Conservation (phyloP, 1,140 invertebrate species). For the Aphelenchoides besseyi region DNA sequence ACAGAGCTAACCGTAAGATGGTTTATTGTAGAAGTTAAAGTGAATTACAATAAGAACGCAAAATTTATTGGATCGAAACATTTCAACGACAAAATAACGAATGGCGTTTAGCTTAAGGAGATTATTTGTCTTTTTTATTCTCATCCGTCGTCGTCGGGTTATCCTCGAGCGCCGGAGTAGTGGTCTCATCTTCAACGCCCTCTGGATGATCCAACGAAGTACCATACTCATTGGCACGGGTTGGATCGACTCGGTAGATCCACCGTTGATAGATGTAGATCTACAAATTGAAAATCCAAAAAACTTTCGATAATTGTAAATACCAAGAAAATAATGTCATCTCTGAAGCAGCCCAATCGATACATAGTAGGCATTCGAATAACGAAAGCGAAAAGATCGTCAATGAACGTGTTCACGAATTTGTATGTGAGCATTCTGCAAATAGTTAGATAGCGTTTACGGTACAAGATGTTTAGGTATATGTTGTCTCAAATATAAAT, state of each 20-base stretch:
- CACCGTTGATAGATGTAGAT: constrained; percentile 96
- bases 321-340: constrained; percentile 86
- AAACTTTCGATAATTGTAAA: background rate
- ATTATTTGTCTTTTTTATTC: constrained; percentile 21
- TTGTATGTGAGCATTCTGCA: constrained; percentile 97
- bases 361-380: constrained; percentile 97
- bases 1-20: constrained; percentile 8
- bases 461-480: background rate
- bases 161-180: constrained; percentile 12
- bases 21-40: background rate
- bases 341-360: constrained; percentile 88
- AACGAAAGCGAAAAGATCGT: constrained; percentile 97
- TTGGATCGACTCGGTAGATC: constrained; percentile 90
- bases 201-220: constrained; percentile 40
- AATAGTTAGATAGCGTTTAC: background rate
- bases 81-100: too few relatives aligned
- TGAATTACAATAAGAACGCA: too few relatives aligned
- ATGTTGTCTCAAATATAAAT: background rate
- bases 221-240: constrained; percentile 72
- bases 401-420: constrained; percentile 98
- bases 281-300: constrained; percentile 3
- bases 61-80: too few relatives aligned
- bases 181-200: constrained; percentile 21
- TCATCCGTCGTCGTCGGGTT: background rate
- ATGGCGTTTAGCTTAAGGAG: too few relatives aligned